Conservation (phyloP, 2,797 vertebrate species). For the Argya squamiceps region DNA sequence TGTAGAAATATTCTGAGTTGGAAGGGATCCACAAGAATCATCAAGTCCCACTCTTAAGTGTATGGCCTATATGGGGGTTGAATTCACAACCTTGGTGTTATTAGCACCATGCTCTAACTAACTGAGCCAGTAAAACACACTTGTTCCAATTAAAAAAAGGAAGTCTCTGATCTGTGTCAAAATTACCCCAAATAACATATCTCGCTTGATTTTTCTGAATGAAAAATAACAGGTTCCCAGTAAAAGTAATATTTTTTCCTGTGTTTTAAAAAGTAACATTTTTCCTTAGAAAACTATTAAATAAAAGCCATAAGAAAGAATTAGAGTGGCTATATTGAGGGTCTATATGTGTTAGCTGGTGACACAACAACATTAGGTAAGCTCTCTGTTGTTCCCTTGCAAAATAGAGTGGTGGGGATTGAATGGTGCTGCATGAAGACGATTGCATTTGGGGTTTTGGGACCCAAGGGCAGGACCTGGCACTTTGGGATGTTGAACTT, state of each 20-base stretch:
- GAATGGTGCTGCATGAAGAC: neutral
- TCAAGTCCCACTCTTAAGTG: neutral
- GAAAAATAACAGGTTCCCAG: neutral
- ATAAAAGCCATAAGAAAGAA: neutral
- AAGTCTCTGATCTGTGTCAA: neutral
- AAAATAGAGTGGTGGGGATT: neutral
- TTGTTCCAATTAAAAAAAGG: neutral
- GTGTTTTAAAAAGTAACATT: neutral
- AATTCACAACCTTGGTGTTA: neutral
- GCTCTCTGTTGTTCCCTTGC: neutral
- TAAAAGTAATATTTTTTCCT: neutral
- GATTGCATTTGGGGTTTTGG: fast-evolving
- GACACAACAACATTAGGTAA: neutral
- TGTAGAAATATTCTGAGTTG: neutral
- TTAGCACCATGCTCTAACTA: neutral
- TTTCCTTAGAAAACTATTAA: neutral
- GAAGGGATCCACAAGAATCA: neutral
- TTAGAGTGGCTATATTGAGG: neutral
- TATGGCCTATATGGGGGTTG: fast-evolving
- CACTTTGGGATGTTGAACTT: fast-evolving
- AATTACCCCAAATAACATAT: neutral
- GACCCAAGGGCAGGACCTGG: fast-evolving
- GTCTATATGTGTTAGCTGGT: neutral
- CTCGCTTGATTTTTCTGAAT: neutral
- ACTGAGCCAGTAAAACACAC: neutral